Percentiles rank a stretch among this genome's conserved stretches.
Conservation (phyloP, 2,888 invertebrate species). For the Cheiracanthium punctorium region DNA sequence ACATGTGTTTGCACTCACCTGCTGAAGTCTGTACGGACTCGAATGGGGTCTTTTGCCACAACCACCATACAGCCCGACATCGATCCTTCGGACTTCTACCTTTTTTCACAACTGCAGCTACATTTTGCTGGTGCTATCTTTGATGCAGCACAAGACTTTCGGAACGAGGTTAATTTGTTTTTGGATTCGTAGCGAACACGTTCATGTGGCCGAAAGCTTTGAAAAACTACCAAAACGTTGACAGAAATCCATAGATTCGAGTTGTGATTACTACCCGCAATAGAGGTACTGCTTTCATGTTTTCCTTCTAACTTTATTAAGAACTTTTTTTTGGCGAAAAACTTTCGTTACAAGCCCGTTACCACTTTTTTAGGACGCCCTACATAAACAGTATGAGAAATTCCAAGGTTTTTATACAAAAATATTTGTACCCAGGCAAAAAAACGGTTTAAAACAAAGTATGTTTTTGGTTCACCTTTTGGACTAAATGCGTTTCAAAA, state of each 20-base stretch:
- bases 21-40: conserved; percentile 11
- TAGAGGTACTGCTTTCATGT: neutral
- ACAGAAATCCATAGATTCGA: neutral
- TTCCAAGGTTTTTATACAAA: too few relatives aligned
- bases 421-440: too few relatives aligned
- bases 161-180: neutral
- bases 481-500: too few relatives aligned
- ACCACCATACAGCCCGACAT: conserved; percentile 2
- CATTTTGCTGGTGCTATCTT: neutral
- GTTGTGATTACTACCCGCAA: neutral
- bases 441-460: too few relatives aligned
- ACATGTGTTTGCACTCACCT: neutral
- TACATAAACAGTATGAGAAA: too few relatives aligned
- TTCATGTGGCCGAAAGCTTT: neutral
- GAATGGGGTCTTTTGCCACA: conserved; percentile 7
- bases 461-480: too few relatives aligned
- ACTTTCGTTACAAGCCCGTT: neutral
- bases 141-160: neutral
- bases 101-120: neutral
- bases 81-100: neutral
- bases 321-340: neutral
- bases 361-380: too few relatives aligned
- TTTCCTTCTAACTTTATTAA: neutral
- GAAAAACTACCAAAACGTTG: conserved; percentile 16
- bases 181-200: neutral